A percentile compares a stretch with the other conserved stretches of the same genome.
These are phyloP conservation scores for Drosophila nr. perissopoda DNA, from an alignment of 2,888 invertebrate genomes.

Conservation along the genomic window DNA sequence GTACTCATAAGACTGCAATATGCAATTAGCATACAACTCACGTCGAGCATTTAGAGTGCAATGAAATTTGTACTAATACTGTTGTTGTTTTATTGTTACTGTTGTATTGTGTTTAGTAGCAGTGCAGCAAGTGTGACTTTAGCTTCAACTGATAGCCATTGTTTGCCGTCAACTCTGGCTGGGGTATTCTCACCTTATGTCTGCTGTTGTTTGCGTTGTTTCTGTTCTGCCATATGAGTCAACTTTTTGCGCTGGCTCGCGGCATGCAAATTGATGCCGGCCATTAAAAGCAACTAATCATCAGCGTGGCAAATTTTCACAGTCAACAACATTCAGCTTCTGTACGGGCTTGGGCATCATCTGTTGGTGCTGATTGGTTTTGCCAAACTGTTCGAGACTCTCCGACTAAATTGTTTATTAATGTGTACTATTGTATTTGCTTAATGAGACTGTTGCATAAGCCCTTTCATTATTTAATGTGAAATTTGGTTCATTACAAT, in stretches of 20 bases:
- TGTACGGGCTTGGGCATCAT: background rate
- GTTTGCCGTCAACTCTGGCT: slow-evolving; percentile 6
- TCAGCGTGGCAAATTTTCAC: slow-evolving; percentile 31
- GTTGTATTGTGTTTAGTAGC: slow-evolving; percentile 27
- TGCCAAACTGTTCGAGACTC: slow-evolving; percentile 6
- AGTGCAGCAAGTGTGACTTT: slow-evolving; percentile 2
- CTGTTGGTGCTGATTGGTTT: slow-evolving; percentile 17
- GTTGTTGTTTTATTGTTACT: slow-evolving; percentile 31
- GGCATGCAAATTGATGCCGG: slow-evolving; percentile 24
- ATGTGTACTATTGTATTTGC: background rate
- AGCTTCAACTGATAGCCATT: slow-evolving; percentile 18
- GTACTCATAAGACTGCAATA: slow-evolving; percentile 33
- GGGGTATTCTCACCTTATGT: slow-evolving; percentile 10
- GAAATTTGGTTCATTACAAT: background rate
- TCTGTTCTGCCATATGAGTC: slow-evolving; percentile 34
- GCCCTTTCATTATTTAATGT: background rate
- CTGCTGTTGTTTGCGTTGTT: slow-evolving; percentile 3
- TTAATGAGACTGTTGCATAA: background rate
- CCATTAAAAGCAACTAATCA: slow-evolving; percentile 44
- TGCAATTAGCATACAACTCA: slow-evolving; percentile 74
- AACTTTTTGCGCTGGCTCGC: slow-evolving; percentile 27
- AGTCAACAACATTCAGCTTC: slow-evolving; percentile 18
- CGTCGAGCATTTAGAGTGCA: slow-evolving; percentile 62
- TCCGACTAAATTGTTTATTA: background rate
- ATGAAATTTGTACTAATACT: slow-evolving; percentile 66